A percentile compares a stretch with the other conserved stretches of the same genome.
These are phyloP conservation scores for Meloidogyne chitwoodi DNA, from an alignment of 1,140 invertebrate genomes.

Conservation along the genomic window DNA sequence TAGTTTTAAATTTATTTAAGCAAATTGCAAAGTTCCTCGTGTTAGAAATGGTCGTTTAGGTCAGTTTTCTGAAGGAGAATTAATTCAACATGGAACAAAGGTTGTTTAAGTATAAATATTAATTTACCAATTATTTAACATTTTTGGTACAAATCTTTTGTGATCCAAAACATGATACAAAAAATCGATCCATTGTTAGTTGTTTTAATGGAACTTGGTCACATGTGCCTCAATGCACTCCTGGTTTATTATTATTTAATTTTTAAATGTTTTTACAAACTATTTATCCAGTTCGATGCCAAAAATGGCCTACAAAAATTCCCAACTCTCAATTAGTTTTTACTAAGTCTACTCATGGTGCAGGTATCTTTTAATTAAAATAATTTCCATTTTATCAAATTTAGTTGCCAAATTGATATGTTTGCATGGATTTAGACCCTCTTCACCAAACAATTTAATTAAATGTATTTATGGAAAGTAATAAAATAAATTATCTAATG, in stretches of 20 bases:
- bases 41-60: slow-evolving; percentile 75
- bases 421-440: slow-evolving; percentile 80
- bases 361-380: slow-evolving; percentile 67
- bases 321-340: slow-evolving; percentile 89
- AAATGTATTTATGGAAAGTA: slow-evolving; percentile 80
- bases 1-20: slow-evolving; percentile 60
- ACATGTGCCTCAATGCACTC: slow-evolving; percentile 81
- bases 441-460: slow-evolving; percentile 69
- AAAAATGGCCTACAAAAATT: slow-evolving; percentile 78
- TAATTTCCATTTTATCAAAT: slow-evolving; percentile 68
- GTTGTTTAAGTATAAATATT: slow-evolving; percentile 51
- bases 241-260: slow-evolving; percentile 64
- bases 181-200: slow-evolving; percentile 73
- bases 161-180: slow-evolving; percentile 73
- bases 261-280: background rate
- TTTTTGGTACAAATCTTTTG: slow-evolving; percentile 69
- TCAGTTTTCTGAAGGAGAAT: slow-evolving; percentile 60
- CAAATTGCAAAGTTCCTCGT: slow-evolving; percentile 82
- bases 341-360: slow-evolving; percentile 87
- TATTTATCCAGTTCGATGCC: slow-evolving; percentile 71
- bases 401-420: slow-evolving; percentile 85
- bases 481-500: background rate
- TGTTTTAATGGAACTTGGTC: slow-evolving; percentile 90
- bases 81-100: slow-evolving; percentile 78
- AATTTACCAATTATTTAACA: background rate